phyloP scores from a whole-genome alignment of 2,797 vertebrate genomes.

The Poecilia velifera region DNA sequence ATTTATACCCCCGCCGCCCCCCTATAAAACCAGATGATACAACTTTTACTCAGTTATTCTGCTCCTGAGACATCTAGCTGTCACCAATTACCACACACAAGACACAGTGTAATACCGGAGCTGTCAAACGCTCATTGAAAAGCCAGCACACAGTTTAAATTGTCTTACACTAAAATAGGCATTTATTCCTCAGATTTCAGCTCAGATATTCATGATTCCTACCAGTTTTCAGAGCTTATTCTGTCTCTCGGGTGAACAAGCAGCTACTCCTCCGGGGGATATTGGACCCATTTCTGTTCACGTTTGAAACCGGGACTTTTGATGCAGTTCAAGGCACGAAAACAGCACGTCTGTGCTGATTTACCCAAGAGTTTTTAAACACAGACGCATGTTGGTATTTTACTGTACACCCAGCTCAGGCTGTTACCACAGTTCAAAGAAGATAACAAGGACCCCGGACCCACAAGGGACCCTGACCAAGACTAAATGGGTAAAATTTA shows the following conservation, averaged over 20 bases:
- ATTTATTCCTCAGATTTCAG: conserved; percentile 1
- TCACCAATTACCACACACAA: conserved; percentile 5
- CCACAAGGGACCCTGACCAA: background rate
- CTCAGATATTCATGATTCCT: conserved; percentile 8
- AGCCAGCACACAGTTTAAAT: background rate
- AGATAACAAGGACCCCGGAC: background rate
- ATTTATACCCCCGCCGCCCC: background rate
- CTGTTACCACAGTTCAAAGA: background rate
- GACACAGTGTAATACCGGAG: background rate
- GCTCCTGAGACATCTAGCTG: conserved; percentile 6
- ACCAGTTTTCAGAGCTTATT: conserved; percentile 1
- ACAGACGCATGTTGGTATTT: background rate
- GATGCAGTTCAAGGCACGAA: background rate
- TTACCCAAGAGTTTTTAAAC: background rate
- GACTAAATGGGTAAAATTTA: background rate
- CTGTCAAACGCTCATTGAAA: conserved; percentile 7
- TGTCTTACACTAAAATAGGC: background rate
- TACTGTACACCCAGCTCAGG: background rate
- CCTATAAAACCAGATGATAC: conserved; percentile 5
- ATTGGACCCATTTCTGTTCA: background rate
- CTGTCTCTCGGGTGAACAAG: background rate
- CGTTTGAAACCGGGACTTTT: background rate
- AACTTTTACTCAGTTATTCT: conserved; percentile 6
- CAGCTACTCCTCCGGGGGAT: background rate
- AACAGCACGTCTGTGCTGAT: background rate